These are phyloP conservation scores for Intellagama lesueurii DNA, from an alignment of 2,797 vertebrate species.

Conservation along the genomic window DNA sequence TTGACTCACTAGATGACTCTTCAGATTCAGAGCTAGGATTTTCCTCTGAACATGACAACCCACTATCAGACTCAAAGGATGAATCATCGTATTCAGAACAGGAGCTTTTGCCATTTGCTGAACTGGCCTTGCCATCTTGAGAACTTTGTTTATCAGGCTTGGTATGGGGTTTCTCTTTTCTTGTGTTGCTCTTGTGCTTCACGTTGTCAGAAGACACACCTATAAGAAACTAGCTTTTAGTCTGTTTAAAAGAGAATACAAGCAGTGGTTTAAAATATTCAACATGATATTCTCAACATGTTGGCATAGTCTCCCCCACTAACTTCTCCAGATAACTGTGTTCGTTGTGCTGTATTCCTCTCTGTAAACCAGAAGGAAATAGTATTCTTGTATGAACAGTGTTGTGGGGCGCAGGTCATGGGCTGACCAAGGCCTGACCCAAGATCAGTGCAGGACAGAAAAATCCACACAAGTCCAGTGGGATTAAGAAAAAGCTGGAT, in stretches of 20 bases:
- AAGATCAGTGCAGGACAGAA: background rate
- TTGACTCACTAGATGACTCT: background rate
- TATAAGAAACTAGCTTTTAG: constrained; percentile 34
- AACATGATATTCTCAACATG: background rate
- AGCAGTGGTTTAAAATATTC: background rate
- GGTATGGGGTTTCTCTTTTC: background rate
- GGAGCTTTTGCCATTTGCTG: background rate
- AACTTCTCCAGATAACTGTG: background rate
- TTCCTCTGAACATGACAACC: background rate
- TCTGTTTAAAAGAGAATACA: background rate
- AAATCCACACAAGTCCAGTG: background rate
- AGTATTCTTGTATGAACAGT: background rate
- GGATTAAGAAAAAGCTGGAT: background rate
- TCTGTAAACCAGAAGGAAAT: constrained; percentile 3
- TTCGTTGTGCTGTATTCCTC: background rate
- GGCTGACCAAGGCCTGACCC: background rate
- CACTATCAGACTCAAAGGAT: constrained; percentile 21
- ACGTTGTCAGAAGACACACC: background rate
- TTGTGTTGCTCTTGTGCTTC: background rate
- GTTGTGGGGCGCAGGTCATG: background rate
- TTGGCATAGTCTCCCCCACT: background rate
- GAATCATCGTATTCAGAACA: constrained; percentile 20
- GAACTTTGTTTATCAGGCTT: background rate
- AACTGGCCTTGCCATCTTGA: background rate
- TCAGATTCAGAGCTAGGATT: background rate